Percentiles rank a stretch among this genome's conserved stretches.
Evolutionary conservation across 2,113 vertebrate species (phyloP).

Genomic region (Cyanoliseus patagonus): DNA sequence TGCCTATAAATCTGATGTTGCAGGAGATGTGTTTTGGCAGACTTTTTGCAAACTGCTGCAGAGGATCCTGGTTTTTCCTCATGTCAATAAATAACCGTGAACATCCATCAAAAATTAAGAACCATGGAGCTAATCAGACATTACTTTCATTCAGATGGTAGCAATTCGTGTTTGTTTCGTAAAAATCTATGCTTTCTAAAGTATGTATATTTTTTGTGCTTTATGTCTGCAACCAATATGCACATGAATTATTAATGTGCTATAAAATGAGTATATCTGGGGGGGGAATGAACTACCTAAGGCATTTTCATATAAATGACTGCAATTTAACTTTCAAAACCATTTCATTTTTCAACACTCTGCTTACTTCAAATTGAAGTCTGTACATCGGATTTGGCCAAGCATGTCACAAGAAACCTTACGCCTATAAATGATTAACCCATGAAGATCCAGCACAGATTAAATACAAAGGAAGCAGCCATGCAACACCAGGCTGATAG

Average conservation of each 20-base stretch:
- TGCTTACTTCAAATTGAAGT: conserved; percentile 23
- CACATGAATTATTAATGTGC: conserved; percentile 60
- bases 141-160: background rate
- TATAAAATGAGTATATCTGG: background rate
- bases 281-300: background rate
- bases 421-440: conserved; percentile 42
- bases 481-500: background rate
- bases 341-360: conserved; percentile 29
- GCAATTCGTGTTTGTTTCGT: conserved; percentile 35
- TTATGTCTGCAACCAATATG: conserved; percentile 23
- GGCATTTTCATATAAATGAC: conserved; percentile 57
- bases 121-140: conserved; percentile 9
- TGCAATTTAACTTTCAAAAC: conserved; percentile 54
- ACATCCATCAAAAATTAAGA: conserved; percentile 35
- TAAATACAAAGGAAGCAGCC: background rate
- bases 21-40: background rate
- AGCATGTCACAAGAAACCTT: conserved; percentile 12
- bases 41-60: background rate
- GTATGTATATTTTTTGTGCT: background rate
- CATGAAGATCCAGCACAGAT: background rate
- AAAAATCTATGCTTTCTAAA: conserved; percentile 22
- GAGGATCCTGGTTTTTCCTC: background rate
- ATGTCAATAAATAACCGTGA: background rate
- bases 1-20: background rate
- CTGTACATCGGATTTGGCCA: background rate